These are phyloP conservation scores for Ptychobarbus kaznakovi DNA, from an alignment of 2,797 vertebrate species.

Conservation along the genomic window DNA sequence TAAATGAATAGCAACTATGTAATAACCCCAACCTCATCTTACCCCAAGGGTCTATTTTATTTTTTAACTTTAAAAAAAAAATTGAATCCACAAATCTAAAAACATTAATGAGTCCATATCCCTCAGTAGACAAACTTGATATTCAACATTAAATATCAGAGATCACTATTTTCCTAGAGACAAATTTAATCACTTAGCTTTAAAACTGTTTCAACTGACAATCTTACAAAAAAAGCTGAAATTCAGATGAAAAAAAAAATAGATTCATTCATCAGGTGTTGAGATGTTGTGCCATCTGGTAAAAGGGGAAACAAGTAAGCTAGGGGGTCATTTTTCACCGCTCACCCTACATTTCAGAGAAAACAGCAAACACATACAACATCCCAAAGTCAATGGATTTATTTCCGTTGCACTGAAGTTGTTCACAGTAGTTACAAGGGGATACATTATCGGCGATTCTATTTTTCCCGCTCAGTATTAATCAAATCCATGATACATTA, in stretches of 20 bases:
- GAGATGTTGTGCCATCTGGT: not conserved
- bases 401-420: slow-evolving; percentile 94
- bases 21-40: too few species aligned
- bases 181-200: not conserved
- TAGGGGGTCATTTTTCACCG: not conserved
- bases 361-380: slow-evolving; percentile 49
- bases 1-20: not conserved
- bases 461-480: slow-evolving; percentile 82
- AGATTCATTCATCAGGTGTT: not conserved
- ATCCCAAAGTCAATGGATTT: slow-evolving; percentile 89
- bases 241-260: not conserved
- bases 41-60: not conserved
- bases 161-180: not conserved
- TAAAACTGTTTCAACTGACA: not conserved
- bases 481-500: slow-evolving; percentile 67
- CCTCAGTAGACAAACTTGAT: not conserved
- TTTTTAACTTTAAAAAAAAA: not conserved
- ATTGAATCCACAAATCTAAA: not conserved
- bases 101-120: not conserved
- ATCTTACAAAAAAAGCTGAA: not conserved
- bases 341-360: slow-evolving; percentile 9
- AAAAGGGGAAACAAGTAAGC: not conserved
- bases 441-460: slow-evolving; percentile 82
- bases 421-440: slow-evolving; percentile 95
- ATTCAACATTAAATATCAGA: not conserved